A percentile compares a stretch with the other conserved stretches of the same genome.
These are phyloP conservation scores for Loriculus beryllinus DNA, from an alignment of 2,797 vertebrate species.

Conservation along the genomic window DNA sequence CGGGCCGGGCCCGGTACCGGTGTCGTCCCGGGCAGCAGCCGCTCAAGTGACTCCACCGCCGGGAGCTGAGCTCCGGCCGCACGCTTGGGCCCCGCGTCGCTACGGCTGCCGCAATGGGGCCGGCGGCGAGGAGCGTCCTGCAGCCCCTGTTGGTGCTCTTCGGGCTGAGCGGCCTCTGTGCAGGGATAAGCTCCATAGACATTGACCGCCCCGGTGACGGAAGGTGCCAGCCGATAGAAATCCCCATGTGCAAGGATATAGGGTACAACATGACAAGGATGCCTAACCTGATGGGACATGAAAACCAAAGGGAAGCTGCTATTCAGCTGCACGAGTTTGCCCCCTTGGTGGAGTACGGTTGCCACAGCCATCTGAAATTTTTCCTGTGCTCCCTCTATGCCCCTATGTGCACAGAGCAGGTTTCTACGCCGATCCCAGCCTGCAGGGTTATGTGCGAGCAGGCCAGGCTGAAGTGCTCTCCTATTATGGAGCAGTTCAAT, in stretches of 20 bases:
- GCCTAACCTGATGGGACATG: conserved; percentile 97
- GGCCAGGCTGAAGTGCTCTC: conserved; percentile 90
- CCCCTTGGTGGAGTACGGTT: conserved; percentile 93
- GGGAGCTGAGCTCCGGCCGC: neutral
- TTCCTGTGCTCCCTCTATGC: conserved; percentile 97
- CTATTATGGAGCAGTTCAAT: conserved; percentile 92
- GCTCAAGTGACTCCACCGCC: neutral
- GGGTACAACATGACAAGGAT: conserved; percentile 98
- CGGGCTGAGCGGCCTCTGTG: conserved; percentile 64
- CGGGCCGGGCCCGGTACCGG: neutral
- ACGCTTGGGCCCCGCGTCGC: neutral
- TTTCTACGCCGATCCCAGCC: conserved; percentile 94
- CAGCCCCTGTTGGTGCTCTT: conserved; percentile 52
- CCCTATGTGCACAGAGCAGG: conserved; percentile 98
- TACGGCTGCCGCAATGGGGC: conserved; percentile 42
- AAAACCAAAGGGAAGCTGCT: conserved; percentile 92
- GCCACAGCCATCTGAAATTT: conserved; percentile 93
- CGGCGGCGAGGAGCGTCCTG: neutral
- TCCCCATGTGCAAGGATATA: conserved; percentile 95
- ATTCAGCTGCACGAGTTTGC: conserved; percentile 96
- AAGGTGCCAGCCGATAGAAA: conserved; percentile 91
- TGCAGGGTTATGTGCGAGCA: conserved; percentile 97
- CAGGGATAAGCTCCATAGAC: conserved; percentile 91
- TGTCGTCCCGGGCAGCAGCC: neutral
- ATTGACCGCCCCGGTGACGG: conserved; percentile 88